Evolutionary conservation across 2,888 invertebrate genomes (phyloP).

Genomic region (Xestoiulus laeticollis): DNA sequence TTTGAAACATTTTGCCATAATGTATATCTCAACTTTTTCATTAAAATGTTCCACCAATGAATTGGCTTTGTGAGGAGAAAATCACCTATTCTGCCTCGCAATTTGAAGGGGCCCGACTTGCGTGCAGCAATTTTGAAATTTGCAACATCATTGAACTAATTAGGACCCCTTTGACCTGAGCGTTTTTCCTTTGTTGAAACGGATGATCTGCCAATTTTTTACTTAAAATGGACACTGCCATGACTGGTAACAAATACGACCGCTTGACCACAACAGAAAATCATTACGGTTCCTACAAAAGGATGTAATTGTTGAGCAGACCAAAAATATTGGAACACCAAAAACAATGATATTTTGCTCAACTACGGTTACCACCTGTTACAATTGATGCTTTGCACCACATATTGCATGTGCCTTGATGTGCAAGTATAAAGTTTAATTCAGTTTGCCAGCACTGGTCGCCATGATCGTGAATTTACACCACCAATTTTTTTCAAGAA

Average conservation of each 20-base stretch:
- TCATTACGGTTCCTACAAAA: background rate
- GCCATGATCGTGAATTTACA: no score
- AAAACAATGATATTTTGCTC: background rate
- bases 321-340: background rate
- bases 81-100: background rate
- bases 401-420: background rate
- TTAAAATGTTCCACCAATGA: background rate
- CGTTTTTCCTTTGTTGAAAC: background rate
- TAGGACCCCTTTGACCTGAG: background rate
- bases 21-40: background rate
- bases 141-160: constrained; percentile 17
- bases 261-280: background rate
- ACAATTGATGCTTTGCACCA: background rate
- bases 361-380: background rate
- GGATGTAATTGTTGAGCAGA: background rate
- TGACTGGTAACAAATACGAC: background rate
- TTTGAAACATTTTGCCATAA: background rate
- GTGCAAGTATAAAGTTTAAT: background rate
- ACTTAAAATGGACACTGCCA: background rate
- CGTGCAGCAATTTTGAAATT: constrained; percentile 30
- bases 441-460: background rate
- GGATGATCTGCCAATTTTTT: constrained; percentile 27
- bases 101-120: background rate
- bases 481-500: no score
- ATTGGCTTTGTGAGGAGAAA: background rate